Percentiles rank a stretch among this genome's conserved stretches.
Evolutionary conservation across 2,797 vertebrate genomes (phyloP).

Genomic region (Pithecia hirsuta): DNA sequence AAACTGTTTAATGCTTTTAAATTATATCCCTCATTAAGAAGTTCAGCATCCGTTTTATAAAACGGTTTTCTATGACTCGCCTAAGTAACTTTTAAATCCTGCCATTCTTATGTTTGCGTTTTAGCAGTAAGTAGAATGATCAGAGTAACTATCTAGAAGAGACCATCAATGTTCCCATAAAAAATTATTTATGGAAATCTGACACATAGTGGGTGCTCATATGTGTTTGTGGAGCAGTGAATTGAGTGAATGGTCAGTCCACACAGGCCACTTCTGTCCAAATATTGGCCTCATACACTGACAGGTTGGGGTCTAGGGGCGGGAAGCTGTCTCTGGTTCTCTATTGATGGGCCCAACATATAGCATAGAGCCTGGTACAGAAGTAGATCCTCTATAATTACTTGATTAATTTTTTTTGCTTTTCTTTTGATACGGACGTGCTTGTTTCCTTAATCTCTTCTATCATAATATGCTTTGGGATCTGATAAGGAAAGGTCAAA

Average conservation of each 20-base stretch:
- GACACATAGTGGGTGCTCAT: not conserved
- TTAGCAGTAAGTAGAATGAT: not conserved
- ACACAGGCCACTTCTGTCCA: not conserved
- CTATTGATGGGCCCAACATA: not conserved
- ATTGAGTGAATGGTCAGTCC: not conserved
- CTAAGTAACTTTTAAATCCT: constrained; percentile 4
- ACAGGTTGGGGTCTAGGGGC: accelerated
- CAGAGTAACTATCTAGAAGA: not conserved
- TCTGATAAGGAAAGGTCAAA: constrained; percentile 39
- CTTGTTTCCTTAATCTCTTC: not conserved
- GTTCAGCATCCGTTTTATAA: not conserved
- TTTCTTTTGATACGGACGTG: not conserved
- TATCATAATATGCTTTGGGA: not conserved
- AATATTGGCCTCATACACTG: not conserved
- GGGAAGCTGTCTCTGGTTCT: not conserved
- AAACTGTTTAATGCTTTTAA: not conserved
- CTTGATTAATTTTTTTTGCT: not conserved
- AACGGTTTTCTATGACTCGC: not conserved
- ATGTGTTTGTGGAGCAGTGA: not conserved
- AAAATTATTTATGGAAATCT: not conserved
- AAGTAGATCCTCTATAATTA: not conserved
- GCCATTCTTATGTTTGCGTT: not conserved
- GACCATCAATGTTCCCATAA: not conserved
- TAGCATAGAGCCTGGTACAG: not conserved
- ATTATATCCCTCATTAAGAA: not conserved